These are phyloP conservation scores for Nomada goodeniana DNA, from an alignment of 2,888 invertebrate genomes.

Conservation along the genomic window DNA sequence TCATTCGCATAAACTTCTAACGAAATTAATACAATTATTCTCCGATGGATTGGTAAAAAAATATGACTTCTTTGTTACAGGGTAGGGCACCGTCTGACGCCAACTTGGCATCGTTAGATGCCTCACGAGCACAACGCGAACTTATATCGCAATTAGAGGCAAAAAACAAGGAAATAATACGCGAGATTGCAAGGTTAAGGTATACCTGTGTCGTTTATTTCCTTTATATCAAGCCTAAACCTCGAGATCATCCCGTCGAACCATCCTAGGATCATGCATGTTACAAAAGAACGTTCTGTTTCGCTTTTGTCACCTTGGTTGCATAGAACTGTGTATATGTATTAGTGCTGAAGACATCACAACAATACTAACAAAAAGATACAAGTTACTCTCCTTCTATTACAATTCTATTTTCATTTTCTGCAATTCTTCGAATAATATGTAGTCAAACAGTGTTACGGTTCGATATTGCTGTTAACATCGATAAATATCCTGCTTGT, in stretches of 20 bases:
- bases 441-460: background rate
- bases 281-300: slow-evolving; percentile 76
- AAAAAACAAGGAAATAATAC: slow-evolving; percentile 98
- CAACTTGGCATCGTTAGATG: slow-evolving; percentile 91
- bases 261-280: slow-evolving; percentile 84
- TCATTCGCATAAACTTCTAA: background rate
- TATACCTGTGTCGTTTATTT: slow-evolving; percentile 85
- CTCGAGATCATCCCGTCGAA: slow-evolving; percentile 82
- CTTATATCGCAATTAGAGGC: slow-evolving; percentile 96
- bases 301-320: slow-evolving; percentile 79
- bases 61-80: slow-evolving; percentile 78
- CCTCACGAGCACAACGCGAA: slow-evolving; percentile 95
- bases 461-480: background rate
- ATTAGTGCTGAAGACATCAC: slow-evolving; percentile 48
- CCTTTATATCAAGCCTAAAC: slow-evolving; percentile 82
- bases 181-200: slow-evolving; percentile 95
- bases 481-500: background rate
- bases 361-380: slow-evolving; percentile 49
- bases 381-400: slow-evolving; percentile 16
- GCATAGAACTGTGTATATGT: slow-evolving; percentile 64
- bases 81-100: slow-evolving; percentile 90
- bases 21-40: background rate
- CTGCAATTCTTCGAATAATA: background rate
- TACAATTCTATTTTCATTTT: slow-evolving; percentile 19
- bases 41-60: background rate